phyloP scores from a whole-genome alignment of 1,140 invertebrate genomes.

The Arion vulgaris region DNA sequence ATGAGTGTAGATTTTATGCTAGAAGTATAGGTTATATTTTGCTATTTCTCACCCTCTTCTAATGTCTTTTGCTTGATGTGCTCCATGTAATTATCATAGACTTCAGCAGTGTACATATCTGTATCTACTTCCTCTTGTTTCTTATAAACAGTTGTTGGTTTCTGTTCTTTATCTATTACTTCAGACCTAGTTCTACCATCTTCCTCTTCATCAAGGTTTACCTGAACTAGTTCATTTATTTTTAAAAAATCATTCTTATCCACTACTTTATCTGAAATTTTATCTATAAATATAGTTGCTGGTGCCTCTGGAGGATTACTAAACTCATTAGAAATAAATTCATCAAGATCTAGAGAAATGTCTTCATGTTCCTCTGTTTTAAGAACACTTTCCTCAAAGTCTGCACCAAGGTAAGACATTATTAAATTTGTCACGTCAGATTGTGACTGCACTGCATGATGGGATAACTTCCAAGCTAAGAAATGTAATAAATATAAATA shows the following conservation, averaged over 20 bases:
- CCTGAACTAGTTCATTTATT: not conserved
- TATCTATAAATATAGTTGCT: not conserved
- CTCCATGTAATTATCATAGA: not conserved
- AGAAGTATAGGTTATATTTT: not conserved
- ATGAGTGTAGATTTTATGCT: too few relatives aligned
- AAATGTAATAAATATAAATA: not conserved
- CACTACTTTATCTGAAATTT: not conserved
- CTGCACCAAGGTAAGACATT: too few relatives aligned
- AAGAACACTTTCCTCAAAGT: not conserved
- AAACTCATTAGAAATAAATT: not conserved
- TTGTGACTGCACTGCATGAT: not conserved
- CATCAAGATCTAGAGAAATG: not conserved
- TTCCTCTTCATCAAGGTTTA: not conserved
- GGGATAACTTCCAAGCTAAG: not conserved
- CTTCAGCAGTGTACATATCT: not conserved
- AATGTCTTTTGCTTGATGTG: not conserved
- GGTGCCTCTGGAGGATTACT: not conserved
- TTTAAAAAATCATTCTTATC: not conserved
- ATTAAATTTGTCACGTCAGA: not conserved
- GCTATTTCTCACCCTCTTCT: not conserved
- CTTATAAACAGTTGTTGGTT: not conserved
- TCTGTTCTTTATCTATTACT: not conserved
- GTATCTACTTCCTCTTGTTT: not conserved
- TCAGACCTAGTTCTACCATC: not conserved
- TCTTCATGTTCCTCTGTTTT: not conserved